Percentiles rank a stretch among this genome's conserved stretches.
phyloP scores from a whole-genome alignment of 2,113 vertebrate species.

The Cervus canadensis region DNA sequence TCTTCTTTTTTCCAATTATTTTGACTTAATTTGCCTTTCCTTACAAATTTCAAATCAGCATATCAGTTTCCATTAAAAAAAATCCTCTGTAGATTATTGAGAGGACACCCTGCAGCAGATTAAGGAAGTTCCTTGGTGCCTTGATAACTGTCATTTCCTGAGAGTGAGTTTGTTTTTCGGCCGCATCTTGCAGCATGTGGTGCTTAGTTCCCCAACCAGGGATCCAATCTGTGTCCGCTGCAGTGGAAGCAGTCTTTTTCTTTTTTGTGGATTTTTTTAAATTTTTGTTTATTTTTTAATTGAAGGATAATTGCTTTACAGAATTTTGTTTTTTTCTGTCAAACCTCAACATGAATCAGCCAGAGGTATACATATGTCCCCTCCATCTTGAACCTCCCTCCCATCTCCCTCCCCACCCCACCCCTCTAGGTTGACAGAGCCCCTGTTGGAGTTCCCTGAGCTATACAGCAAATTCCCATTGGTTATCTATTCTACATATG shows the following conservation, averaged over 20 bases:
- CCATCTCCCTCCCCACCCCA: background rate
- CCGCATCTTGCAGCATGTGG: accelerated
- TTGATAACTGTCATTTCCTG: background rate
- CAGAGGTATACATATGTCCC: background rate
- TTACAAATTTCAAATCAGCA: background rate
- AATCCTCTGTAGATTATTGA: background rate
- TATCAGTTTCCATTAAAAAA: background rate
- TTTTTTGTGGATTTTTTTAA: background rate
- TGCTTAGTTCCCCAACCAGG: background rate
- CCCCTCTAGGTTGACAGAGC: background rate
- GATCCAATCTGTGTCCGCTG: background rate
- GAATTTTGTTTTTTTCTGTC: background rate
- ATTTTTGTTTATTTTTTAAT: background rate
- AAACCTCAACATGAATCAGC: background rate
- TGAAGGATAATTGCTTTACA: background rate
- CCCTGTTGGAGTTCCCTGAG: background rate
- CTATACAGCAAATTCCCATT: background rate
- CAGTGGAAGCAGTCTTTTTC: background rate
- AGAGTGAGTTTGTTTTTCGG: background rate
- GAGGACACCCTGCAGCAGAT: background rate
- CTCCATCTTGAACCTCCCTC: background rate
- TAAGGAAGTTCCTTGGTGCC: background rate
- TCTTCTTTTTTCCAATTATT: background rate
- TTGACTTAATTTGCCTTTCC: background rate
- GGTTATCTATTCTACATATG: background rate